Conservation (phyloP, 2,113 vertebrate genomes). For the Cochlearius cochlearius region DNA sequence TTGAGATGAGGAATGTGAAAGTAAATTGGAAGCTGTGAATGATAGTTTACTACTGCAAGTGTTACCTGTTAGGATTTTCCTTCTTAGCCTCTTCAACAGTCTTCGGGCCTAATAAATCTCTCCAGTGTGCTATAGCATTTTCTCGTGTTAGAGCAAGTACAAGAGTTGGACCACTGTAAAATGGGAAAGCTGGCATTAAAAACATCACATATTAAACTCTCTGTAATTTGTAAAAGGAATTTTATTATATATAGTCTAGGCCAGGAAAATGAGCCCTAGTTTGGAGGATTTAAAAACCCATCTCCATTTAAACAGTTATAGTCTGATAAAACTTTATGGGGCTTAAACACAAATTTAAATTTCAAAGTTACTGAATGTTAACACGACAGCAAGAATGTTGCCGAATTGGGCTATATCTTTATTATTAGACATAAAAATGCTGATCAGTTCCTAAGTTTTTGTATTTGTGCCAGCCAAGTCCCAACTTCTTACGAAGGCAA, state of each 20-base stretch:
- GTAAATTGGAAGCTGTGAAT: not conserved
- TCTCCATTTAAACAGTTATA: not conserved
- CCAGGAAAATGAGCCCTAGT: not conserved
- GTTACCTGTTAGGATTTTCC: constrained; percentile 61
- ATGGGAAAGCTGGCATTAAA: not conserved
- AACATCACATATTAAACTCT: not conserved
- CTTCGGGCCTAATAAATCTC: constrained; percentile 64
- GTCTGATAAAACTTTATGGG: not conserved
- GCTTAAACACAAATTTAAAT: not conserved
- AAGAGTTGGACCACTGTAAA: constrained; percentile 71
- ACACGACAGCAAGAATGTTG: not conserved
- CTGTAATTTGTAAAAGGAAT: not conserved
- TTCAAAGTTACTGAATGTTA: not conserved
- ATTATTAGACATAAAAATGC: not conserved
- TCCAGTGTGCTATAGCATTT: constrained; percentile 69
- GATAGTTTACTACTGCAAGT: not conserved
- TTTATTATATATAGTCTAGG: not conserved
- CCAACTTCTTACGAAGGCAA: not conserved
- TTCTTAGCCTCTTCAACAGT: constrained; percentile 41
- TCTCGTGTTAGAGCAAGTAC: constrained; percentile 66
- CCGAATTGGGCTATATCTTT: not conserved
- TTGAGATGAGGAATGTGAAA: not conserved
- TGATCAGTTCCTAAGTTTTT: not conserved
- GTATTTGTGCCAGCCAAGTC: not conserved
- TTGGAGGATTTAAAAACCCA: not conserved